Base-by-base conservation (phyloP, 2,797 vertebrate species). In the Emys orbicularis region DNA sequence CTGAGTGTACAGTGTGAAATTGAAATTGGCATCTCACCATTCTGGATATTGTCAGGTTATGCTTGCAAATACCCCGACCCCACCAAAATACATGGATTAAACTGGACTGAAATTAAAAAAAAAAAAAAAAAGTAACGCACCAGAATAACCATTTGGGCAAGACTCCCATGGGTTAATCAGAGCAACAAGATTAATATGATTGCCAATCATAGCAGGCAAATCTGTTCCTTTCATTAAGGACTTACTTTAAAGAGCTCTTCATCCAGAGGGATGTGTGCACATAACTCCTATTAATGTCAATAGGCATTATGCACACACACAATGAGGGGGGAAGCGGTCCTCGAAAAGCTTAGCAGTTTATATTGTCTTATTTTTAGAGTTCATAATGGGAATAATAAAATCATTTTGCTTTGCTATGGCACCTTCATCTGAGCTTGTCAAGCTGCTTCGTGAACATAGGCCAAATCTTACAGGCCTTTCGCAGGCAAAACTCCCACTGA, bases 121-220 rank as follows among this genome's bases (percentile, higher is more conserved):
- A 80, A 95, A 95, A 96, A 84, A 86, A 57, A 57, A 57, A 12
- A 49, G 94, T 86, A 89, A 23, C 86, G 61, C 68, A 81, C 72
- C 53, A 87, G 95, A 93, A 97, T 92, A 92, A 95, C 80, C 88
- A 87, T 91, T 80, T 80, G 94, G 94, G 95, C 95, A 95, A 92
- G 34, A 15, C 92, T 95, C 96, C 96, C 96, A 95, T 25, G 92
- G 96, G 92, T 97, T 97, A 96, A 97, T 97, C 96, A 96, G 94
- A 96, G 93, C 12, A 59, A 96, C 95, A 86, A 95, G 94, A 95
- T 96, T 91, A 95, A 95, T 96, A 94, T 96, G 97, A 97, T 97
- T 86, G 92, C 88, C 88, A 92, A 90, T 96, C 92, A 97, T 95
- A 94, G 95, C 47, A 44, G 77, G 80, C 83, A 90, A 93, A 88